Conservation (phyloP, 2,113 vertebrate species). For the Antigone vipio region DNA sequence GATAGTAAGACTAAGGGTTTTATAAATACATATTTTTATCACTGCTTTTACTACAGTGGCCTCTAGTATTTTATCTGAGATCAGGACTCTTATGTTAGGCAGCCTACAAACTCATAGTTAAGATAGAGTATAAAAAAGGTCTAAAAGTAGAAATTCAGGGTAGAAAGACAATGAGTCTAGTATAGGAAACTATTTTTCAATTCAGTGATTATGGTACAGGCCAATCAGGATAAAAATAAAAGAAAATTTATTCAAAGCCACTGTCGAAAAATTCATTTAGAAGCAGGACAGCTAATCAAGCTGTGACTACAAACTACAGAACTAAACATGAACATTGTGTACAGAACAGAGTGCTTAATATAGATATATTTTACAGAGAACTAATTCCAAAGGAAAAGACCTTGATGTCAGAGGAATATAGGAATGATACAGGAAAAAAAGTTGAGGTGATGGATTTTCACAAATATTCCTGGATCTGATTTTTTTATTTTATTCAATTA, state of each 20-base stretch:
- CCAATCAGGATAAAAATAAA: not conserved
- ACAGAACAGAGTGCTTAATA: not conserved
- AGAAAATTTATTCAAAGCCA: not conserved
- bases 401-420: not conserved
- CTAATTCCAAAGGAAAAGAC: not conserved
- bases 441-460: not conserved
- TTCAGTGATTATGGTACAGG: not conserved
- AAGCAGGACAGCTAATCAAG: not conserved
- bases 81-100: not conserved
- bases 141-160: not conserved
- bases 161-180: not conserved
- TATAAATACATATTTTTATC: not conserved
- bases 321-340: not conserved
- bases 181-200: not conserved
- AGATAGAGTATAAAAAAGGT: not conserved
- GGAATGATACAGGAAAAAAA: not conserved
- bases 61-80: not conserved
- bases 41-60: not conserved
- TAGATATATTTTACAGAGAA: not conserved
- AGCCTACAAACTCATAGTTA: not conserved
- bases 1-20: not conserved
- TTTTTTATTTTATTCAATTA: not conserved
- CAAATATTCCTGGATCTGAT: not conserved
- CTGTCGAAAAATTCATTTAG: not conserved
- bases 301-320: not conserved